These are phyloP conservation scores for Macrophya annulata DNA, from an alignment of 2,888 invertebrate species.

Conservation along the genomic window DNA sequence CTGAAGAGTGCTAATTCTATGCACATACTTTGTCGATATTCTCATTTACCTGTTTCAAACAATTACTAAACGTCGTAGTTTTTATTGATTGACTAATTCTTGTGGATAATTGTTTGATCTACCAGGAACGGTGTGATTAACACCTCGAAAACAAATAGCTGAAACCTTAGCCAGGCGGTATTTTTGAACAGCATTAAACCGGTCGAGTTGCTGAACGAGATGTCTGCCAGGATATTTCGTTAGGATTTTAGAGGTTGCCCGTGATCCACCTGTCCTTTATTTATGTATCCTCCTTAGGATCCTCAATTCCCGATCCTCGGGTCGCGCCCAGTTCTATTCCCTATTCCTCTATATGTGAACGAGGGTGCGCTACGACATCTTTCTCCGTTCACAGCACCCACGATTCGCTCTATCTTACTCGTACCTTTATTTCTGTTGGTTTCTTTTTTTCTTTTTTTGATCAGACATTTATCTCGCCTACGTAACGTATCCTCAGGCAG, in stretches of 20 bases:
- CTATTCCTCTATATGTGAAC: slow-evolving; percentile 1
- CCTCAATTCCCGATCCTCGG: slow-evolving; percentile 59
- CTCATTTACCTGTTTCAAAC: not conserved
- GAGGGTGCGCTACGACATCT: not conserved
- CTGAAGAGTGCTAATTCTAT: not conserved
- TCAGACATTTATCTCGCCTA: slow-evolving; percentile 51
- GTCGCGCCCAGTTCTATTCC: slow-evolving; percentile 38
- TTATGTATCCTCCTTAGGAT: slow-evolving; percentile 66
- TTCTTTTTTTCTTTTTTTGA: not conserved
- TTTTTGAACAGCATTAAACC: slow-evolving; percentile 13
- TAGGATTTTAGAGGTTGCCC: slow-evolving; percentile 13
- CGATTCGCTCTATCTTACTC: slow-evolving; percentile 1
- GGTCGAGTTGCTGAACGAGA: slow-evolving; percentile 15
- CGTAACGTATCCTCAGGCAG: not conserved
- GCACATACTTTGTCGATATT: too few relatives aligned
- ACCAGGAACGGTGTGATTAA: not conserved
- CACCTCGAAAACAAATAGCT: not conserved
- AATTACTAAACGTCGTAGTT: not conserved
- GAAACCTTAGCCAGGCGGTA: slow-evolving; percentile 10
- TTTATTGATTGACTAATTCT: not conserved
- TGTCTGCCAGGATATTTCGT: slow-evolving; percentile 12
- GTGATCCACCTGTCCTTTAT: slow-evolving; percentile 67
- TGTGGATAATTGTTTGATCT: not conserved
- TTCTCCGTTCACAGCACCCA: not conserved
- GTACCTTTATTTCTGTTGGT: not conserved